Evolutionary conservation across 2,113 vertebrate species (phyloP).

Genomic region (Pan paniscus): DNA sequence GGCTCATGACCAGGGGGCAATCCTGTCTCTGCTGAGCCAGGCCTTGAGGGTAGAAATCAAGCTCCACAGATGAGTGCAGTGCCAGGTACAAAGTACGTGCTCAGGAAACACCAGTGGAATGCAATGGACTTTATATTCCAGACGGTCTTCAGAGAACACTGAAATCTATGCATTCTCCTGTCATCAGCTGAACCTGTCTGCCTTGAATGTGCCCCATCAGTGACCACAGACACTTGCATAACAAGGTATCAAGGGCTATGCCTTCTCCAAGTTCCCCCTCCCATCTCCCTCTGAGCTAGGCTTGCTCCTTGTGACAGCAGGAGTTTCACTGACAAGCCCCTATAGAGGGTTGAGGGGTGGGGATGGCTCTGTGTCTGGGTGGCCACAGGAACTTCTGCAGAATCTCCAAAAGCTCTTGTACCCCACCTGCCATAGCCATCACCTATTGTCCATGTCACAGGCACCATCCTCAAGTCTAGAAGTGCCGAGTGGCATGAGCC

Average conservation of each 20-base stretch:
- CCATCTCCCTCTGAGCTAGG: background rate
- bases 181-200: rapidly evolving
- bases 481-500: rapidly evolving
- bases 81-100: too few relatives aligned
- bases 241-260: too few relatives aligned
- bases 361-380: background rate
- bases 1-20: background rate
- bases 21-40: background rate
- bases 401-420: background rate
- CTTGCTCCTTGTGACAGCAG: background rate
- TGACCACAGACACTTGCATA: background rate
- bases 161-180: background rate
- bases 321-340: background rate
- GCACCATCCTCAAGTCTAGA: background rate
- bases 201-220: background rate
- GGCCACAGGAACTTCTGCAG: background rate
- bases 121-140: background rate
- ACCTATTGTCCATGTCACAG: background rate
- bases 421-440: background rate
- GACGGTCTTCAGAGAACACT: background rate
- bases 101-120: background rate
- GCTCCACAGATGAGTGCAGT: too few relatives aligned
- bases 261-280: background rate
- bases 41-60: background rate
- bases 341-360: rapidly evolving